Conservation (phyloP, 1,140 invertebrate species). For the Capitella teleta region DNA sequence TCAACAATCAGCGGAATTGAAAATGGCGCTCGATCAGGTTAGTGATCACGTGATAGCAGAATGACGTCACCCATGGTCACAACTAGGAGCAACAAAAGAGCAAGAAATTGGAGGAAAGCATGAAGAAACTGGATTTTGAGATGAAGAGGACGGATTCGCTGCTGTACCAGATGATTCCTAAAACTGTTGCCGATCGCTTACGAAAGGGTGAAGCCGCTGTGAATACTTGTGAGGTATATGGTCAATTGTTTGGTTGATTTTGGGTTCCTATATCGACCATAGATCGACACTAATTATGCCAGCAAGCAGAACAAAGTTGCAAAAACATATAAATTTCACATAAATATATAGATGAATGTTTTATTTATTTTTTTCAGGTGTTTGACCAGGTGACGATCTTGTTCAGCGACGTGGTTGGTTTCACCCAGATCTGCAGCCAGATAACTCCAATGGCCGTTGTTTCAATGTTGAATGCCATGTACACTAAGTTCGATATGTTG, state of each 20-base stretch:
- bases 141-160: slow-evolving; percentile 91
- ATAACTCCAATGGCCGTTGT: slow-evolving; percentile 92
- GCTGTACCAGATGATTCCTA: slow-evolving; percentile 97
- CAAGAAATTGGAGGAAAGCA: slow-evolving; percentile 89
- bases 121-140: slow-evolving; percentile 87
- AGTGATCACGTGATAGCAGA: not conserved
- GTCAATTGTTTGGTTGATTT: too few species aligned
- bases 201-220: slow-evolving; percentile 84
- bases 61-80: too few species aligned
- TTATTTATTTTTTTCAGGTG: slow-evolving; percentile 59
- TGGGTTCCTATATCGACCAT: too few species aligned
- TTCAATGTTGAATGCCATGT: slow-evolving; percentile 76
- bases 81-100: slow-evolving; percentile 85
- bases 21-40: slow-evolving; percentile 80
- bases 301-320: too few species aligned
- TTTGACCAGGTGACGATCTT: slow-evolving; percentile 90
- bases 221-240: slow-evolving; percentile 80
- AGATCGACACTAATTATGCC: too few species aligned
- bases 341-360: too few species aligned
- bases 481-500: slow-evolving; percentile 50
- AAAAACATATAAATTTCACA: too few species aligned
- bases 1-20: slow-evolving; percentile 91
- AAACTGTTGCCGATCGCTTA: slow-evolving; percentile 77
- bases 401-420: slow-evolving; percentile 93
- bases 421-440: slow-evolving; percentile 88